Evolutionary conservation across 2,113 vertebrate genomes (phyloP), one percentile per base, ranked within the genome.

Genomic region (Glareola pratincola): DNA sequence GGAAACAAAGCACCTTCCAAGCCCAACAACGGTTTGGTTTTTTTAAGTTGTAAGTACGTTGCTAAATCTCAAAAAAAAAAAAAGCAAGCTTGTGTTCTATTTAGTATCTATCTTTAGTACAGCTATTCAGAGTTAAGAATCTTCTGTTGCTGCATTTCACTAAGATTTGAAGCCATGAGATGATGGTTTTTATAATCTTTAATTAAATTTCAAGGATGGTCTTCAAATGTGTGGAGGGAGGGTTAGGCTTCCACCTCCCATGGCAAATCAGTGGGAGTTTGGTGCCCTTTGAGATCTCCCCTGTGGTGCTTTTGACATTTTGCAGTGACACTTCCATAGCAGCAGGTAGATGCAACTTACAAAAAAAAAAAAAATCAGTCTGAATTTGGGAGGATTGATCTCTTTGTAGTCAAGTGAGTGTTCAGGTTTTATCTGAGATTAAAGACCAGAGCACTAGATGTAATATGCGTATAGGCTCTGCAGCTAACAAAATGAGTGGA

Each of bases 291-390:
- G 72, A 29, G 59, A 77, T 88, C 19, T 24, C 22, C 63, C 77
- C 45, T 60, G 63, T 14, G 39, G 85, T 62, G 68, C 48, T 90
- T 75, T 43, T 83, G 78, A 72, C 74, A 60, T 69, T 66, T 87
- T 92, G 34, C 75, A 66, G 53, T 88, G 67, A 57, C 7, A 4
- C 4, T 85, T 90, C 12, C 6, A 3, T 68, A 79, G 24, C 85
- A 88, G 62, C 39, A 73, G 22, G 39, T 79, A 47, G 48, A 26
- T 64, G 17, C 26, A 85, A 45, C 13, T 54, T 71, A 15, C 0
- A 2, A 6, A 1, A 2, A 21, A 29, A 41, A 45, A 13, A 45
- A 12, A 14, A 15, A 1, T 45, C 23, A 27, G 19, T 59, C 23
- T 50, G 51, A 62, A 62, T 89, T 77, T 81, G 45, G 80, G n/a